Base-by-base conservation (phyloP, 1,140 invertebrate species). In the Bombus difficillimus region DNA sequence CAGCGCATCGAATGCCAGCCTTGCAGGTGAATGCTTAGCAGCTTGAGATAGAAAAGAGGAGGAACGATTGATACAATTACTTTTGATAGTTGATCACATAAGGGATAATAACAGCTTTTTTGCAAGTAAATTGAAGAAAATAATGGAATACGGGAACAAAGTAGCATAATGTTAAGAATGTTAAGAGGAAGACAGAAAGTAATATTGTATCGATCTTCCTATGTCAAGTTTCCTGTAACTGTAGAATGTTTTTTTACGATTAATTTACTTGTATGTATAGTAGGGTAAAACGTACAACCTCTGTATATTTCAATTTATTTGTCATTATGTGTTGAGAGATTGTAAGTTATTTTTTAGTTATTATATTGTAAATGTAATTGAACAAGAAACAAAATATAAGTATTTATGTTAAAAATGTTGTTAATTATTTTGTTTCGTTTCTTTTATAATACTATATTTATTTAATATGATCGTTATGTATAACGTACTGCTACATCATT, bases 11-110 rank as follows among this genome's bases (percentile, higher is more conserved):
- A 93, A 86, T 78, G 78, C 91, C 53, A 92, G 85, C 89, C 85
- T 92, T 82, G 73, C 92, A 91, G 92, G 93, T 94, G 90, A 93
- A 85, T 43, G 22, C 39, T 73, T 71, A 39, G 71, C 13, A 43
- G 13, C 22, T 47, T 66, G 28, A 41, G 43, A 2, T 74, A 75
- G 32, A 74, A 9, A 74, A 39, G 32, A 75, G 5, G 32, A 64
- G 39, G 72, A 81, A 66, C 25, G 72, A 82, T 82, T 32, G 81
- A 82, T 82, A 66, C 72, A 75, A 66, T 75, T 64, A 66, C 18
- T 75, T 75, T 57, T 3, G 47, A 37, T 34, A 75, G 18, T 57
- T 47, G 41, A 47, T 4, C 1, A 73, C 18, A 34, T 28, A 34
- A 13, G 5, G n/a, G 18, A 28, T 74, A 47, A 53, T 25, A 39